Conservation (phyloP, 2,113 vertebrate species). For the Coptodon bakossiorum region DNA sequence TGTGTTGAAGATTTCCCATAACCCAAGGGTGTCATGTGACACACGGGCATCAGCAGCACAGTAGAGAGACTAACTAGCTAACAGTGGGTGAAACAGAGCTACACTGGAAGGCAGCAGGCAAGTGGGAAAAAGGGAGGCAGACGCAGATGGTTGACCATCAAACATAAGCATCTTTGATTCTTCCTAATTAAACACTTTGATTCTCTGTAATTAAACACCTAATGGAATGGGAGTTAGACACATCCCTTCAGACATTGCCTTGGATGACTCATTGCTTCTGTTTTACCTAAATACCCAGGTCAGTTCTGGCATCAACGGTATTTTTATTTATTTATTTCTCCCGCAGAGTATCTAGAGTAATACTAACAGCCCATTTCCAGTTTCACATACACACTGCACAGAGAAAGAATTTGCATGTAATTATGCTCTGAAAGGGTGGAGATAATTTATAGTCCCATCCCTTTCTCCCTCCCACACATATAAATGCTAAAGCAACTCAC, state of each 20-base stretch:
- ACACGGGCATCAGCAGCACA: not conserved
- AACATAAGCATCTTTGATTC: constrained; percentile 68
- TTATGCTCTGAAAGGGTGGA: constrained; percentile 35
- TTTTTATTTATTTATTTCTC: not conserved
- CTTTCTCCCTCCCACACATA: not conserved
- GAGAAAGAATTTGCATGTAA: constrained; percentile 36
- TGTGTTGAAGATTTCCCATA: not conserved
- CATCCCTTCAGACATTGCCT: constrained; percentile 45
- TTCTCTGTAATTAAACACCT: constrained; percentile 70
- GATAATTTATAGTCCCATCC: constrained; percentile 2
- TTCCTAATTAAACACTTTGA: constrained; percentile 72
- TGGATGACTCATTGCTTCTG: constrained; percentile 26
- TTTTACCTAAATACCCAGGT: constrained; percentile 6
- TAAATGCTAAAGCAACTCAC: not conserved
- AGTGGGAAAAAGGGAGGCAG: constrained; percentile 19
- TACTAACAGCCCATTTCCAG: not conserved
- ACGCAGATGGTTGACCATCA: constrained; percentile 70
- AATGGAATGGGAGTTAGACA: constrained; percentile 58
- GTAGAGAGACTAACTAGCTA: constrained; percentile 9
- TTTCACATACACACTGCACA: constrained; percentile 2
- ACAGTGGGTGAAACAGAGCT: constrained; percentile 19
- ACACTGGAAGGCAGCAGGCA: constrained; percentile 34
- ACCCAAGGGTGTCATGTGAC: constrained; percentile 2
- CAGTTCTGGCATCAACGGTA: constrained; percentile 3
- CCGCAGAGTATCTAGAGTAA: not conserved